These are phyloP conservation scores for Oophaga sylvatica DNA, from an alignment of 2,797 vertebrate genomes.

Conservation along the genomic window DNA sequence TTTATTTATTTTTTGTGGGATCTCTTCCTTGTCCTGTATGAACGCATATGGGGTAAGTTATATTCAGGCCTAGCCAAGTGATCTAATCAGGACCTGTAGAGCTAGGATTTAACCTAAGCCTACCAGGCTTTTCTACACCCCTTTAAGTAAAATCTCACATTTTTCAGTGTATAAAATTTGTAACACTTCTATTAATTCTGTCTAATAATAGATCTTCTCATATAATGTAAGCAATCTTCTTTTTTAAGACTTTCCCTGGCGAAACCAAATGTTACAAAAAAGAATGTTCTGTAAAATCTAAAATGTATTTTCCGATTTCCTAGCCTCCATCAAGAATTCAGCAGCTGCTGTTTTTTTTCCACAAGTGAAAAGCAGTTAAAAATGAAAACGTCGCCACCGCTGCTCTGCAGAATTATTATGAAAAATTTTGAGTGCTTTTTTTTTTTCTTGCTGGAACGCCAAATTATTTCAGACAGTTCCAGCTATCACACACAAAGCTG, in stretches of 20 bases:
- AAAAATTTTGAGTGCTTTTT: constrained; percentile 40
- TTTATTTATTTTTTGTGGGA: too few species aligned
- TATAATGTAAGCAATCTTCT: neutral
- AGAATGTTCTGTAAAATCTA: constrained; percentile 11
- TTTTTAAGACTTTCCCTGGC: too few species aligned
- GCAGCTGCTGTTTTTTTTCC: constrained; percentile 25
- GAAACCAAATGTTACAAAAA: neutral
- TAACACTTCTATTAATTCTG: neutral
- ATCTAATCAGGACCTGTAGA: too few species aligned
- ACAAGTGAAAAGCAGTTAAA: neutral
- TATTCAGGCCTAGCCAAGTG: too few species aligned
- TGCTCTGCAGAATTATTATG: constrained; percentile 38
- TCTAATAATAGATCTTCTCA: neutral
- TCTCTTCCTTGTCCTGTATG: too few species aligned
- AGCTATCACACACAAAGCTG: constrained; percentile 5
- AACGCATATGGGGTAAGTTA: too few species aligned
- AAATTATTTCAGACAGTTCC: constrained; percentile 14
- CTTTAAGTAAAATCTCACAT: neutral
- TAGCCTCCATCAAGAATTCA: constrained; percentile 9
- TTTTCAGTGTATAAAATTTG: neutral
- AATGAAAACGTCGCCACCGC: neutral
- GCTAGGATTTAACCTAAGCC: too few species aligned
- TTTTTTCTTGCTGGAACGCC: neutral
- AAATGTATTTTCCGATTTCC: neutral
- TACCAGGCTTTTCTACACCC: too few species aligned